phyloP scores from a whole-genome alignment of 2,888 invertebrate species.

The Heteromyza rotundicornis region DNA sequence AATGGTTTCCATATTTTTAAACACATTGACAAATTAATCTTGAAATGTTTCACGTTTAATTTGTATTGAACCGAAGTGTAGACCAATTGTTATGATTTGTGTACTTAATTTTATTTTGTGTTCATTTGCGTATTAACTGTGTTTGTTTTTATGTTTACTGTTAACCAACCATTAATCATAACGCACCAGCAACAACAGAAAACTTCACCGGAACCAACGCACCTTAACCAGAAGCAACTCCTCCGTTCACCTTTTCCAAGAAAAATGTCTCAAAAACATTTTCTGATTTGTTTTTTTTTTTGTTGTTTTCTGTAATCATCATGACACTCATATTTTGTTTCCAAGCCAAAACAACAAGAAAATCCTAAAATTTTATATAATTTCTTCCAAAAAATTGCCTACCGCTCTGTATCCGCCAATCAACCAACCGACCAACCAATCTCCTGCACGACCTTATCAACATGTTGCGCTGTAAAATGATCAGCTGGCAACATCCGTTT shows the following conservation, averaged over 20 bases:
- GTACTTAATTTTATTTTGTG: slow-evolving; percentile 25
- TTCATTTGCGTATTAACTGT: not conserved
- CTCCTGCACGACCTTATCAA: not conserved
- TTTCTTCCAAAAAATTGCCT: too few species aligned
- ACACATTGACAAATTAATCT: too few species aligned
- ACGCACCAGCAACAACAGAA: not conserved
- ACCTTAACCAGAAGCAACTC: not conserved
- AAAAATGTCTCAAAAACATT: too few species aligned
- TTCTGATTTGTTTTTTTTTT: too few species aligned
- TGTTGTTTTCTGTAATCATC: too few species aligned
- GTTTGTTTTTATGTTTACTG: not conserved
- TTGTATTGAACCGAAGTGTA: too few species aligned
- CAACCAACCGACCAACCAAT: not conserved
- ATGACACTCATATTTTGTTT: too few species aligned
- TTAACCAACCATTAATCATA: not conserved
- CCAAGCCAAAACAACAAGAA: not conserved
- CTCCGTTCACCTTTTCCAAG: not conserved
- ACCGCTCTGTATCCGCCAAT: not conserved
- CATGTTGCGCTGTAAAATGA: not conserved
- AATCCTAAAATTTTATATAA: not conserved
- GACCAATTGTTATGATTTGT: slow-evolving; percentile 20
- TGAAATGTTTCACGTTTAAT: too few species aligned
- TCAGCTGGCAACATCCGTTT: slow-evolving; percentile 68
- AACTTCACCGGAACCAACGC: not conserved
- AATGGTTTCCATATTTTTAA: too few species aligned